These are phyloP conservation scores for Physocephala rufipes DNA, from an alignment of 2,888 invertebrate genomes.

Conservation along the genomic window DNA sequence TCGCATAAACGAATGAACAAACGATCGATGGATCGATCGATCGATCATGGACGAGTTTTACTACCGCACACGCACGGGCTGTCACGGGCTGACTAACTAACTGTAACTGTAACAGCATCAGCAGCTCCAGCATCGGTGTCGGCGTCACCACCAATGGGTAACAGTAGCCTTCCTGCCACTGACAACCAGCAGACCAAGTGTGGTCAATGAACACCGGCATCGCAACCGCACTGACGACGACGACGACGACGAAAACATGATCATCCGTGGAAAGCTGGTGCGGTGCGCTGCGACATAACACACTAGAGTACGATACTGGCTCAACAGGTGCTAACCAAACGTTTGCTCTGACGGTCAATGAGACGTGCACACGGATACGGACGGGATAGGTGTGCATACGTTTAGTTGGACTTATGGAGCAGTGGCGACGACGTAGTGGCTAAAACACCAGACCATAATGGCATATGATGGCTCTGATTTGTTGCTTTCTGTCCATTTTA, in stretches of 20 bases:
- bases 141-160: neutral
- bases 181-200: neutral
- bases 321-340: slow-evolving; percentile 9
- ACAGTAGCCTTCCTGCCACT: neutral
- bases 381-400: neutral
- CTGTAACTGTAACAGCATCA: slow-evolving; percentile 31
- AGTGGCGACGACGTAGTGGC: too few species aligned
- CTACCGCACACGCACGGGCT: slow-evolving; percentile 1
- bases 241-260: neutral
- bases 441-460: too few species aligned
- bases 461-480: slow-evolving; percentile 8
- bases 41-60: slow-evolving; percentile 32
- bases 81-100: slow-evolving; percentile 8
- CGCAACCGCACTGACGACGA: slow-evolving; percentile 1
- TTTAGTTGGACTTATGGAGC: too few species aligned
- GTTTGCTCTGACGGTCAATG: neutral
- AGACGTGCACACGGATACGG: neutral
- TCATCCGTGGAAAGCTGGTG: slow-evolving; percentile 13
- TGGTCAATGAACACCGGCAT: neutral
- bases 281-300: neutral
- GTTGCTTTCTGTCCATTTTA: slow-evolving; percentile 1
- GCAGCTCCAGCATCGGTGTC: neutral
- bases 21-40: slow-evolving; percentile 14
- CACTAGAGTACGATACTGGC: neutral
- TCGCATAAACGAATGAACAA: neutral